Percentiles rank a stretch among this genome's conserved stretches.
These are phyloP conservation scores for Papilio demoleus DNA, from an alignment of 2,888 invertebrate genomes.

Conservation along the genomic window DNA sequence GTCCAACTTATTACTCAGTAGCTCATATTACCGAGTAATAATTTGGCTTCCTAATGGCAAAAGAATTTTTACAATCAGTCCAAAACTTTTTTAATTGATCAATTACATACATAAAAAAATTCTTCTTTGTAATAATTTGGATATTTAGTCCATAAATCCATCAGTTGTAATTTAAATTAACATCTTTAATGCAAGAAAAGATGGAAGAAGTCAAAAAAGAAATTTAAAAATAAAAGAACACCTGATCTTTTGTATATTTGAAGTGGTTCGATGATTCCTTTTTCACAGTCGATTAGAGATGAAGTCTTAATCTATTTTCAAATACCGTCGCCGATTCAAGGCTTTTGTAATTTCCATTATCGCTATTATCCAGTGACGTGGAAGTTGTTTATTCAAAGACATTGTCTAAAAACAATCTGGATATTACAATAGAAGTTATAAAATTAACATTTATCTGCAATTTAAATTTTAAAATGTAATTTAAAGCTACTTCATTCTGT, in stretches of 20 bases:
- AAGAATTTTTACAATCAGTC: too few relatives aligned
- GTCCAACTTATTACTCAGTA: too few relatives aligned
- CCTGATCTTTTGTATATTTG: constrained; percentile 23
- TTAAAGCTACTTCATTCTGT: background rate
- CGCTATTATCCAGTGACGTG: background rate
- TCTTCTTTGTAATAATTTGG: too few relatives aligned
- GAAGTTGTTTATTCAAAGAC: background rate
- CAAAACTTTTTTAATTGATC: too few relatives aligned
- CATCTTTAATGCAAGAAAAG: too few relatives aligned
- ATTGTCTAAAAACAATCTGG: background rate
- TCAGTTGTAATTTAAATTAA: too few relatives aligned
- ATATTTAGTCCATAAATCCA: too few relatives aligned
- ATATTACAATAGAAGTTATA: background rate
- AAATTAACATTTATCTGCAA: background rate
- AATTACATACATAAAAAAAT: too few relatives aligned
- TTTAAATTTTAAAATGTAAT: background rate
- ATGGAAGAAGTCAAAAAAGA: background rate
- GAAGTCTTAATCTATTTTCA: constrained; percentile 22
- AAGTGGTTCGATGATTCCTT: constrained; percentile 20
- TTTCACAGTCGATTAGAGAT: constrained; percentile 27
- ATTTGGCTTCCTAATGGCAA: too few relatives aligned
- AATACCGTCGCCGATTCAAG: background rate
- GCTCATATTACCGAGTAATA: too few relatives aligned
- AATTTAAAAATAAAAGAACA: background rate
- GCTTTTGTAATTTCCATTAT: constrained; percentile 9